These are phyloP conservation scores for Heterotis niloticus DNA, from an alignment of 2,113 vertebrate genomes.

Conservation along the genomic window DNA sequence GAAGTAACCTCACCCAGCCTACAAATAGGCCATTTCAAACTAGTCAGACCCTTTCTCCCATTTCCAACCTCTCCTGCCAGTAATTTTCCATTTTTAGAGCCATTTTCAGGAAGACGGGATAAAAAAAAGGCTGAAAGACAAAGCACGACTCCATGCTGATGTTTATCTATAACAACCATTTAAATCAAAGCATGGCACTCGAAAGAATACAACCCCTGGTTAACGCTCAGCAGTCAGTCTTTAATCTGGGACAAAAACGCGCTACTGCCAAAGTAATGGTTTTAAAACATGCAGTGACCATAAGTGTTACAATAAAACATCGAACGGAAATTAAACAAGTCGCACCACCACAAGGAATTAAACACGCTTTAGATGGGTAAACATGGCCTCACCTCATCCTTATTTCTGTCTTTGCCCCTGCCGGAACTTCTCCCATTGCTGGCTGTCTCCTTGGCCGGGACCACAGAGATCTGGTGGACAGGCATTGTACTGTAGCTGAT, in stretches of 20 bases:
- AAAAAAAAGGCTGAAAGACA: background rate
- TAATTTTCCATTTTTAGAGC: no score
- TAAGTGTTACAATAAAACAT: background rate
- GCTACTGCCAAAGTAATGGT: background rate
- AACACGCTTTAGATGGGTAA: background rate
- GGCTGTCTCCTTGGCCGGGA: constrained; percentile 67
- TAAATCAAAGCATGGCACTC: background rate
- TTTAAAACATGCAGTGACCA: background rate
- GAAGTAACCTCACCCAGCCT: background rate
- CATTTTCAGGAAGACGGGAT: no score
- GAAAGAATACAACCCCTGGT: background rate
- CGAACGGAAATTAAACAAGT: background rate
- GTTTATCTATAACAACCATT: background rate
- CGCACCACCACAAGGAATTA: no score
- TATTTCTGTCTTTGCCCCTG: constrained; percentile 75
- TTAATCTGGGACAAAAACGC: background rate
- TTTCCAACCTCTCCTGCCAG: background rate
- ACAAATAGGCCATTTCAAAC: background rate
- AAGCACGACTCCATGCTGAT: background rate
- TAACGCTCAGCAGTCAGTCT: background rate
- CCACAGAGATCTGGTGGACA: constrained; percentile 74
- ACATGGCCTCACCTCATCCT: constrained; percentile 70
- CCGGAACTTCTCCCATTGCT: constrained; percentile 74
- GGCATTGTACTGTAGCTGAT: constrained; percentile 65
- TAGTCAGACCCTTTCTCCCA: background rate